phyloP scores from a whole-genome alignment of 1,140 invertebrate genomes.

The Apis florea region DNA sequence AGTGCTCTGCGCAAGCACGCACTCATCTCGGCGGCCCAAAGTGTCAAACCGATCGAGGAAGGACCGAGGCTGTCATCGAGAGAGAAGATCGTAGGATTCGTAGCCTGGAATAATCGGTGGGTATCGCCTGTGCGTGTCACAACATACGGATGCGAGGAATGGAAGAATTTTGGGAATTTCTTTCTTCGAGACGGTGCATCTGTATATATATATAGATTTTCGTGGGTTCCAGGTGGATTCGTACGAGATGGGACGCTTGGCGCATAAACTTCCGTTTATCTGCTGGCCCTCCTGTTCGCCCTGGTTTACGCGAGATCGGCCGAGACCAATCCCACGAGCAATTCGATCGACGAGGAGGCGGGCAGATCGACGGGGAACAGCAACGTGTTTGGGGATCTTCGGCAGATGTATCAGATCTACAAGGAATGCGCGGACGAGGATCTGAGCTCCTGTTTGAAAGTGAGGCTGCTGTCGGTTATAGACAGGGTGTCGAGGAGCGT shows the following conservation, averaged over 20 bases:
- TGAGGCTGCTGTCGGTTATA: conserved; percentile 87
- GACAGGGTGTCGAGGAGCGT: conserved; percentile 85
- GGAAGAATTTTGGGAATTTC: too few relatives aligned
- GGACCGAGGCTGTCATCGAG: too few relatives aligned
- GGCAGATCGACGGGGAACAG: conserved; percentile 70
- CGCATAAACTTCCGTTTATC: conserved; percentile 65
- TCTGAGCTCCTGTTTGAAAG: conserved; percentile 87
- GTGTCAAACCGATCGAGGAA: background rate
- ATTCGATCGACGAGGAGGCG: conserved; percentile 78
- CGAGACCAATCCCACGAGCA: conserved; percentile 75
- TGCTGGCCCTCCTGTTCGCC: conserved; percentile 75
- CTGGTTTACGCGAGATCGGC: conserved; percentile 77
- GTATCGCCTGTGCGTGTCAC: too few relatives aligned
- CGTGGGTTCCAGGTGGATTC: conserved; percentile 41
- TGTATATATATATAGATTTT: background rate
- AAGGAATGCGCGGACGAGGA: conserved; percentile 88
- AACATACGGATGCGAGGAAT: too few relatives aligned
- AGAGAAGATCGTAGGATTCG: too few relatives aligned
- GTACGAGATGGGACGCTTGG: conserved; percentile 67
- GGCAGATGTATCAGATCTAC: conserved; percentile 84
- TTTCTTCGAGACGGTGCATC: background rate
- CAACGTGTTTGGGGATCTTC: conserved; percentile 80
- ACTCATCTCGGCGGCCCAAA: conserved; percentile 67
- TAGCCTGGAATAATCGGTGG: too few relatives aligned
- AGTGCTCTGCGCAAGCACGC: conserved; percentile 77